Conservation (phyloP, 2,113 vertebrate species). For the Corythaixoides concolor region DNA sequence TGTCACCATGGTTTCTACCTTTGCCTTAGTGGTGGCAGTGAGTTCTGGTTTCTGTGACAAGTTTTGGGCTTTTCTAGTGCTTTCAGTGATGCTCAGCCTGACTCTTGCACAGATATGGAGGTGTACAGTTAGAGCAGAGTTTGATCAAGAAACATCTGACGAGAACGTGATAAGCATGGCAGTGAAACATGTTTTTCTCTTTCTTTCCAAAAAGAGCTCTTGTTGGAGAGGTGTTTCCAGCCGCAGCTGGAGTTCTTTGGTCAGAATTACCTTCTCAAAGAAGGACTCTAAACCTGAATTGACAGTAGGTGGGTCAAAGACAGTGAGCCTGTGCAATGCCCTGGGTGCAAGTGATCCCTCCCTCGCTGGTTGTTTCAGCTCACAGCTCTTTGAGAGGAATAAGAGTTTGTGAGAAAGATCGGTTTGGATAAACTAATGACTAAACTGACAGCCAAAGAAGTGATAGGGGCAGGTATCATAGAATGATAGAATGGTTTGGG, state of each 20-base stretch:
- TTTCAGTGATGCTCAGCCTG: background rate
- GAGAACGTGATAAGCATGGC: background rate
- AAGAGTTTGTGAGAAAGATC: background rate
- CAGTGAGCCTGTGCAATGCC: background rate
- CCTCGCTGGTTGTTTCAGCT: background rate
- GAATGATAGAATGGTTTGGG: no score
- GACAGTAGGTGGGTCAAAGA: background rate
- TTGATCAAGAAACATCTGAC: background rate
- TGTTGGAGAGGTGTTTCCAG: background rate
- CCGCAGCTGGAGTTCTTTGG: background rate
- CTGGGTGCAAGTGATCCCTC: background rate
- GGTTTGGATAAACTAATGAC: background rate
- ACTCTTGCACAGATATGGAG: background rate
- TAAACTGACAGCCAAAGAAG: background rate
- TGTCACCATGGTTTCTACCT: background rate
- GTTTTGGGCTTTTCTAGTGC: background rate
- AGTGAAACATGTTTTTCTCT: background rate
- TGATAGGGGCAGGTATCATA: no score
- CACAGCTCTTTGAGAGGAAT: background rate
- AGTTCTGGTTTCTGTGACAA: background rate
- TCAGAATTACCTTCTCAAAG: background rate
- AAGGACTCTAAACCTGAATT: background rate
- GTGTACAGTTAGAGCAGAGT: background rate
- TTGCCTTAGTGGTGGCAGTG: background rate
- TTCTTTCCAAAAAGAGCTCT: background rate